Percentiles rank a stretch among this genome's conserved stretches.
phyloP scores from a whole-genome alignment of 2,113 vertebrate genomes.

The Phaethornis superciliosus region DNA sequence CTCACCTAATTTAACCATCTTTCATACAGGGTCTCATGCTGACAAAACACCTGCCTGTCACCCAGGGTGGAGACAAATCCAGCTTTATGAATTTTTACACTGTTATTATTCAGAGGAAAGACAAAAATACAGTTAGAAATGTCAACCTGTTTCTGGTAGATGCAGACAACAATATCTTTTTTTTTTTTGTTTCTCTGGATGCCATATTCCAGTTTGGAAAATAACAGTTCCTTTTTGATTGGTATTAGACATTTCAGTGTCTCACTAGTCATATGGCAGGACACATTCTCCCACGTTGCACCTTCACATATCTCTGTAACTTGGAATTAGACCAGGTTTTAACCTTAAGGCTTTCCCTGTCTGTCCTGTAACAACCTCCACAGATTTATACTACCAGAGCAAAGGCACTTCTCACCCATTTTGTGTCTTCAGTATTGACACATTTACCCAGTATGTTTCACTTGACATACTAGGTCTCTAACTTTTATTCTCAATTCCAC shows the following conservation, averaged over 20 bases:
- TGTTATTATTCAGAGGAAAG: background rate
- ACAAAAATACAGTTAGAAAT: background rate
- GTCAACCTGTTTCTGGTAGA: background rate
- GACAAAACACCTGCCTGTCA: conserved; percentile 53
- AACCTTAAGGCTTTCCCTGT: background rate
- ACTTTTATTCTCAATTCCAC: background rate
- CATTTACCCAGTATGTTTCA: background rate
- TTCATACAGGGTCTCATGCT: background rate
- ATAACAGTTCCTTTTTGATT: background rate
- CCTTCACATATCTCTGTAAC: background rate
- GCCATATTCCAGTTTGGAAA: background rate
- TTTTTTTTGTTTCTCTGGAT: background rate
- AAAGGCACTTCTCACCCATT: background rate
- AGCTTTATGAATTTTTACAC: background rate
- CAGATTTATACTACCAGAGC: background rate
- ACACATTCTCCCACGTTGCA: background rate
- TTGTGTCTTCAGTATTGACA: background rate
- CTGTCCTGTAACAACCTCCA: background rate
- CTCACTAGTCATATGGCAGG: background rate
- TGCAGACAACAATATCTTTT: background rate
- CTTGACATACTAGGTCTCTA: background rate
- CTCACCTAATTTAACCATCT: conserved; percentile 53
- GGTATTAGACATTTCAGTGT: background rate
- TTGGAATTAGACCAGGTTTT: background rate
- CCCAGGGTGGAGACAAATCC: background rate